A percentile compares a stretch with the other conserved stretches of the same genome.
Evolutionary conservation across 2,797 vertebrate species (phyloP).

Genomic region (Notolabrus celidotus): DNA sequence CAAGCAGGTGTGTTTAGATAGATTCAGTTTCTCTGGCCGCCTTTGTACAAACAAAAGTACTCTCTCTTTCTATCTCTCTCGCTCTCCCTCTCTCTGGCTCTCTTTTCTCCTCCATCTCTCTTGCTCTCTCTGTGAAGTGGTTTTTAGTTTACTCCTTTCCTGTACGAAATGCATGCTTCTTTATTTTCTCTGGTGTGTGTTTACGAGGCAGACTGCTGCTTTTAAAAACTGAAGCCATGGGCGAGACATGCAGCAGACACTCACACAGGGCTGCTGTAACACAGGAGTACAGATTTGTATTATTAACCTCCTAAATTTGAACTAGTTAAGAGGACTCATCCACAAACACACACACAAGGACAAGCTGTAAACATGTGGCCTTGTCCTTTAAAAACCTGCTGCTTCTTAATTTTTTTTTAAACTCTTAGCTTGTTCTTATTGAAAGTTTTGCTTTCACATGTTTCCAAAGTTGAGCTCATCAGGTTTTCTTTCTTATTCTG

Average conservation of each 20-base stretch:
- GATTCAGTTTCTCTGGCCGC: conserved; percentile 46
- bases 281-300: not conserved
- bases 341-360: not conserved
- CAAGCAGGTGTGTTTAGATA: conserved; percentile 65
- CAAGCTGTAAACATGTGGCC: not conserved
- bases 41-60: conserved; percentile 15
- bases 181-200: not conserved
- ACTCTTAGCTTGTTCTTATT: not conserved
- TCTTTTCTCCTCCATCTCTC: not conserved
- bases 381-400: not conserved
- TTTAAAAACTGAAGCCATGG: not conserved
- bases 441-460: not conserved
- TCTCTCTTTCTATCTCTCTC: not conserved
- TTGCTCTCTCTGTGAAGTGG: conserved; percentile 11
- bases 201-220: not conserved
- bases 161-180: not conserved
- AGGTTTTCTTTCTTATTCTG: not conserved
- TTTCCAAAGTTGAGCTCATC: not conserved
- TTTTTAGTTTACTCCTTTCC: conserved; percentile 15
- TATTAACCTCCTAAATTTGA: not conserved
- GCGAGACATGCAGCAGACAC: not conserved
- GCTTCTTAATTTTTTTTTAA: no score
- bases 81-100: not conserved
- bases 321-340: not conserved
- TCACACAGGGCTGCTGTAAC: not conserved